These are phyloP conservation scores for Drosophila barbarae DNA, from an alignment of 2,888 invertebrate species.

Conservation along the genomic window DNA sequence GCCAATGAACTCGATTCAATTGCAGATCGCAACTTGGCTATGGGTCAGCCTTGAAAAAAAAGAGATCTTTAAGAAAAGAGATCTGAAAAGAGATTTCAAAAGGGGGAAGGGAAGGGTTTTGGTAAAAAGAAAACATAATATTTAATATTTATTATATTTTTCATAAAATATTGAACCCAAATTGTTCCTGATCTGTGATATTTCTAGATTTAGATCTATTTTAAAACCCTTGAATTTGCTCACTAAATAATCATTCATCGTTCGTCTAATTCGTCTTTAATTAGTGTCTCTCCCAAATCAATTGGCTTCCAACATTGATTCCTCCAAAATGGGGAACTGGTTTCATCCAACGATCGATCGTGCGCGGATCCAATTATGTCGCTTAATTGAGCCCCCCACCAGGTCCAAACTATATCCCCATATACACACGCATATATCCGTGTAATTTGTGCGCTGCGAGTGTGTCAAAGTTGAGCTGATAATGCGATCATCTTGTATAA, in stretches of 20 bases:
- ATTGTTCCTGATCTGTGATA: background rate
- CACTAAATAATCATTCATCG: background rate
- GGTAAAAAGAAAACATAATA: background rate
- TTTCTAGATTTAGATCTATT: background rate
- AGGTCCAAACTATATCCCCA: conserved; percentile 19
- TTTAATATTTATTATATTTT: background rate
- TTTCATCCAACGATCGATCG: conserved; percentile 3
- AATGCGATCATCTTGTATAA: conserved; percentile 41
- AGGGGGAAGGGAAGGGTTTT: too few relatives aligned
- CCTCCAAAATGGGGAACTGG: conserved; percentile 20
- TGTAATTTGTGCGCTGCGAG: conserved; percentile 23
- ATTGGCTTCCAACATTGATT: conserved; percentile 19
- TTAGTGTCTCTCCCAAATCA: conserved; percentile 20
- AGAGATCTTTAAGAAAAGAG: background rate
- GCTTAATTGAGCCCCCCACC: conserved; percentile 31
- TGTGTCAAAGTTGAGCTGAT: conserved; percentile 39
- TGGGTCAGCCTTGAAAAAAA: conserved; percentile 18
- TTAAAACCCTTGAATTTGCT: background rate
- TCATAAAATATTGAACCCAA: background rate
- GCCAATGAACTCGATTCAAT: conserved; percentile 25
- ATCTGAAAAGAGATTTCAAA: background rate
- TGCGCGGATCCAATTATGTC: conserved; percentile 35
- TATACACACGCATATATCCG: conserved; percentile 5
- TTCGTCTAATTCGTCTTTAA: conserved; percentile 7
- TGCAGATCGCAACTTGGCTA: conserved; percentile 1